Percentiles rank a stretch among this genome's conserved stretches.
phyloP scores from a whole-genome alignment of 1,140 invertebrate species.

The Xylocopa sonorina region DNA sequence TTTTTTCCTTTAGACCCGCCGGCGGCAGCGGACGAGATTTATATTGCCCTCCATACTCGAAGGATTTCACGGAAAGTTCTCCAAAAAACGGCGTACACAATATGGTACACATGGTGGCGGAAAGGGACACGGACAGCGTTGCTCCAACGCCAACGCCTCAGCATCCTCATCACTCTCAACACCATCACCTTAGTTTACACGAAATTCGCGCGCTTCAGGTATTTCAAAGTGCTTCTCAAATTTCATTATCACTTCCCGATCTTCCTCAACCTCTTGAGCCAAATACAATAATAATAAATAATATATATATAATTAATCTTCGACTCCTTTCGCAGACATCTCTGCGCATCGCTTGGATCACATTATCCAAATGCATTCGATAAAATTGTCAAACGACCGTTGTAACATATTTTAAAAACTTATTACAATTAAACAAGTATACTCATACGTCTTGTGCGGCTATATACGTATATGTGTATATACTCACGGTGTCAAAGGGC shows the following conservation, averaged over 20 bases:
- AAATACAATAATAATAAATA: no score
- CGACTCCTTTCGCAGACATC: no score
- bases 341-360: no score
- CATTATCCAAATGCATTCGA: no score
- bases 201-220: constrained; percentile 86
- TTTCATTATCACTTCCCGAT: neutral
- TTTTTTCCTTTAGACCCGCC: constrained; percentile 70
- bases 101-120: constrained; percentile 83
- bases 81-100: constrained; percentile 76
- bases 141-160: constrained; percentile 77
- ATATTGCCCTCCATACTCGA: constrained; percentile 78
- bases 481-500: no score
- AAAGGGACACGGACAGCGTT: constrained; percentile 83
- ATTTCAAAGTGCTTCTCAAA: constrained; percentile 29
- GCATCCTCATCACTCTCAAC: constrained; percentile 77
- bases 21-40: constrained; percentile 76
- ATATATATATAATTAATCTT: no score
- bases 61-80: constrained; percentile 76
- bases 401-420: no score
- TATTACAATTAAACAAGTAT: no score
- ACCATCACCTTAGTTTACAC: constrained; percentile 85
- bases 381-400: no score
- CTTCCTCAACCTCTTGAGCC: no score
- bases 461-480: no score
- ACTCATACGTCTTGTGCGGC: no score